A percentile compares a stretch with the other conserved stretches of the same genome.
Evolutionary conservation across 2,888 invertebrate genomes (phyloP).

Genomic region (Eurytoma adleriae): DNA sequence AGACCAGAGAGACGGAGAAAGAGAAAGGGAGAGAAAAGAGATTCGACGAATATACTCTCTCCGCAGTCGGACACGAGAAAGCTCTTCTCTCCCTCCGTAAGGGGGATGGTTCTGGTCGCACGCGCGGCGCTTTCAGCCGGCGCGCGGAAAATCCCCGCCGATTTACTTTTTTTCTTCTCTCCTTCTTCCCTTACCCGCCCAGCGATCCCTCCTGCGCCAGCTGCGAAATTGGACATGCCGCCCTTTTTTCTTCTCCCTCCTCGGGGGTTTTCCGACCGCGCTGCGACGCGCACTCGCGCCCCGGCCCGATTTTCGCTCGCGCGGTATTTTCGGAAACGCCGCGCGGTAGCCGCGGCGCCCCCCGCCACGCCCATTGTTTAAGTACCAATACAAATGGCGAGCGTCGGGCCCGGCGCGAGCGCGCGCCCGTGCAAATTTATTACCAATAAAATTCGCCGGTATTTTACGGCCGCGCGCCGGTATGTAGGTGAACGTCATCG

Average conservation of each 20-base stretch:
- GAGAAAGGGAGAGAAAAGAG: slow-evolving; percentile 62
- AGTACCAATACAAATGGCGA: slow-evolving; percentile 62
- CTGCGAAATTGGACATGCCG: slow-evolving; percentile 48
- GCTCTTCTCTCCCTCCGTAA: slow-evolving; percentile 68
- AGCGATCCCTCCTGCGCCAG: slow-evolving; percentile 20
- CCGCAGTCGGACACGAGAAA: slow-evolving; percentile 72
- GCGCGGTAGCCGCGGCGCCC: slow-evolving; percentile 52
- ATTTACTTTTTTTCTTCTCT: slow-evolving; percentile 29
- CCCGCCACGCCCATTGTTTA: slow-evolving; percentile 64
- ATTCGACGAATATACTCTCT: slow-evolving; percentile 38
- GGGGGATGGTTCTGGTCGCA: slow-evolving; percentile 49
- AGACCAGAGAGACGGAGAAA: not conserved
- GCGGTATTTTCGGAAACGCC: slow-evolving; percentile 58
- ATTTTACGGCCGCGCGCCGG: slow-evolving; percentile 65
- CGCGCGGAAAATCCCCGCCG: slow-evolving; percentile 51
- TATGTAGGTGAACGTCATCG: slow-evolving; percentile 65
- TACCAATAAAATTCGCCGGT: slow-evolving; percentile 71
- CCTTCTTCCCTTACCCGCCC: slow-evolving; percentile 18
- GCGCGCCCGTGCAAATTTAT: slow-evolving; percentile 67
- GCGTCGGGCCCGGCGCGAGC: slow-evolving; percentile 19
- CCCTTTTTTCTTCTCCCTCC: not conserved
- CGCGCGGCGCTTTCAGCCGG: slow-evolving; percentile 29
- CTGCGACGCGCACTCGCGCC: slow-evolving; percentile 7
- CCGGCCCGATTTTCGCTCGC: not conserved
- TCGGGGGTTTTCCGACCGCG: not conserved